Evolutionary conservation across 1,140 invertebrate species (phyloP), one percentile per base, ranked within the genome.

Genomic region (Ooceraea biroi): DNA sequence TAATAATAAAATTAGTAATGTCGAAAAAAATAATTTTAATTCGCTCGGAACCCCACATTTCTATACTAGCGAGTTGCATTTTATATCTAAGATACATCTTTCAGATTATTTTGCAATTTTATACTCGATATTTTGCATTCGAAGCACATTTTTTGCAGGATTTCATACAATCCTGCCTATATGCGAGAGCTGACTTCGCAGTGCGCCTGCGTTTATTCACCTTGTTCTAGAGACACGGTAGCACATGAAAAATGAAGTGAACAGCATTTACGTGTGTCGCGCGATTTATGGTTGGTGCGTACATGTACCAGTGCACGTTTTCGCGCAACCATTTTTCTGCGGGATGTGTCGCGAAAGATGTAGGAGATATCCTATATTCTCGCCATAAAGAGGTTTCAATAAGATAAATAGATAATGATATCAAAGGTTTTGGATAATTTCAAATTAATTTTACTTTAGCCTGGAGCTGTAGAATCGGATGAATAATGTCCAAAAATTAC

Each of bases 181-280:
- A 65, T 1, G 63, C 52, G 73, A 74, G 57, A 48, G 12, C 19
- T 25, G 71, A 48, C 8, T 52, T 72, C 41, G 52, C 55, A 41
- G 22, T 65, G 44, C 60, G 71, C 19, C 52, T 73, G 36, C 55
- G 66, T 82, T 82, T 72, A 50, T 82, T 82, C 63, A 25, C 48
- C 41, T 82, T 30, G 30, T 68, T 83, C 52, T 5, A 50, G 74
- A 84, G 87, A 85, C 72, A 85, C 48, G 41, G 46, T 68, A 36
- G 69, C 69, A 69, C 57, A 85, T 87, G 87, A 88, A 88, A 85
- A 88, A 88, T 85, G 83, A 88, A 88, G 78, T 65, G 61, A 71
- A 69, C 55, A 80, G 68, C 73, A 76, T 88, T 88, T 85, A 88
- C 73, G 86, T 84, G 48, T 74, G 87, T 88, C 50, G 25, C 55